A percentile compares a stretch with the other conserved stretches of the same genome.
Conservation (phyloP, 2,113 vertebrate species). For the Mus pahari region DNA sequence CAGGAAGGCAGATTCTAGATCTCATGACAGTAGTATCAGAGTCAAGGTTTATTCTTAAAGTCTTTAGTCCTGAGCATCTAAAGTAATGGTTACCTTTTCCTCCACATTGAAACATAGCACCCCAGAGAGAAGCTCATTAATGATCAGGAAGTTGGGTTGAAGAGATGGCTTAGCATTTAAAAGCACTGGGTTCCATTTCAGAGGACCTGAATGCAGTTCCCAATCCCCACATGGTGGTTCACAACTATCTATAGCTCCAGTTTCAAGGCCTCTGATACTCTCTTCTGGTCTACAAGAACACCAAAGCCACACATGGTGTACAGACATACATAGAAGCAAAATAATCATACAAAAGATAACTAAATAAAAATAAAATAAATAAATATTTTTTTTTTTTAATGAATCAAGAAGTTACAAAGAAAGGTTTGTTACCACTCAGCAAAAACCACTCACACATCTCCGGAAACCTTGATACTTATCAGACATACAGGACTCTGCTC, state of each 20-base stretch:
- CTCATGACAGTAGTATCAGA: not conserved
- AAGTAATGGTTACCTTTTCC: not conserved
- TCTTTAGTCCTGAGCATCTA: rapidly evolving
- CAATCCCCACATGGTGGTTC: not conserved
- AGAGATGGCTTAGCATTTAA: not conserved
- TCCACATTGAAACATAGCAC: not conserved
- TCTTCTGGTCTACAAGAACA: not conserved
- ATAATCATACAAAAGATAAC: not conserved
- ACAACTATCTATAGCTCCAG: not conserved
- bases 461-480: not conserved
- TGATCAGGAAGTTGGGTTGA: not conserved
- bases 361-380: not conserved
- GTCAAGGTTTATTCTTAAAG: not conserved
- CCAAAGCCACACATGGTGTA: not conserved
- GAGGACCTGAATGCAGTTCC: not conserved
- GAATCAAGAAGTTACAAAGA: not conserved
- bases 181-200: not conserved
- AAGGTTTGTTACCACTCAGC: not conserved
- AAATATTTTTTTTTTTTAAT: not conserved
- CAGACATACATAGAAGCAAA: not conserved
- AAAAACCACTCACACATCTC: not conserved
- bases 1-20: not conserved
- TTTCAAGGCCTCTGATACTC: not conserved
- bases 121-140: not conserved
- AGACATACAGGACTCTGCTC: not conserved